Base-by-base conservation (phyloP, 2,888 invertebrate species). In the Chaetogeoica ovagalla region DNA sequence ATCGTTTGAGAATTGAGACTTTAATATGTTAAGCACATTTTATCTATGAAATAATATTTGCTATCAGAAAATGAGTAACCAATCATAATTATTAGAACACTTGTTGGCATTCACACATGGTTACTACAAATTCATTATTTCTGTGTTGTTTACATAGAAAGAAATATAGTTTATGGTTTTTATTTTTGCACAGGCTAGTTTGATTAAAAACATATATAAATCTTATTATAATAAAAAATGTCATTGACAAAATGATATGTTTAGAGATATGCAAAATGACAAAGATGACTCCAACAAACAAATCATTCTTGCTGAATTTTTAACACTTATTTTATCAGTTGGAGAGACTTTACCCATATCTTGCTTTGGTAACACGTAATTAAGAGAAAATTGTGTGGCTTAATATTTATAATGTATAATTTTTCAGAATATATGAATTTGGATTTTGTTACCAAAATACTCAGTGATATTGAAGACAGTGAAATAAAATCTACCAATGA, bases 261-360 rank as follows among this genome's bases (percentile, higher is more conserved):
- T 59, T 83, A 91, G 91, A 85, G 92, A 92, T 84, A 94, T 95
- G 92, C 90, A 90, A 85, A 91, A 92, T 84, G 93, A 93, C 87
- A 90, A 92, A 74, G 89, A 91, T 84, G 92, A 94, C 84, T 90
- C 93, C 84, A 91, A 92, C 84, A 92, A 94, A 84, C 89, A 96
- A 83, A 92, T 93, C 84, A 93, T 94, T 87, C 93, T 95, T 30
- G 91, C 94, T 2, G 89, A 94, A 82, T 89, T 97, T 83, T 87
- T 97, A 81, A 94, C 94, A 72, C 94, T 96, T 90, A 91, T 97
- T 71, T 91, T 97, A 86, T 95, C 94, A 76, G 93, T 94, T 90
- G 96, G 94, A 0, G 96, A 97, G 86, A 90, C 91, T 69, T 91
- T 97, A 89, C 96, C 97, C 3, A 90, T 95, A 76, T 93, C 94